Evolutionary conservation across 2,797 vertebrate species (phyloP).

Genomic region (Cossypha dichroa): DNA sequence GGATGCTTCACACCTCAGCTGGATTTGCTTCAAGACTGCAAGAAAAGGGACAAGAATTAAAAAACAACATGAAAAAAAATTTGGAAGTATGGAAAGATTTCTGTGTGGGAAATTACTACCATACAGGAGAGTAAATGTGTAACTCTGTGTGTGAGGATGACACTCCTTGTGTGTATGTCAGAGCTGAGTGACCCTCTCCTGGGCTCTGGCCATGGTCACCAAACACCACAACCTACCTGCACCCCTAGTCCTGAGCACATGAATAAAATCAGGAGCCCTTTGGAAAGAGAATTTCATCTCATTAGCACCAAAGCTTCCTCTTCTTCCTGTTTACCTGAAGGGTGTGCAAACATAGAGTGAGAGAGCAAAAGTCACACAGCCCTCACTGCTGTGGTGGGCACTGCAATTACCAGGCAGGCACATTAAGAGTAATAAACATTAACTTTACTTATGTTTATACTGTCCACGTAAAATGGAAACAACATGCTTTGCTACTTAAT

Average conservation of each 20-base stretch:
- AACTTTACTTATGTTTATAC: constrained; percentile 66
- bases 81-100: not conserved
- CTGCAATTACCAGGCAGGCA: constrained; percentile 41
- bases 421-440: constrained; percentile 77
- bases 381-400: not conserved
- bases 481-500: constrained; percentile 75
- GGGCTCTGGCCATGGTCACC: not conserved
- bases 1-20: not conserved
- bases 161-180: accelerated
- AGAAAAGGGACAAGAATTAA: not conserved
- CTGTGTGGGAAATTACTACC: not conserved
- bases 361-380: not conserved
- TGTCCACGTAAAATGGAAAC: constrained; percentile 66
- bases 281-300: not conserved
- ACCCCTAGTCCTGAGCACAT: not conserved
- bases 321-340: constrained; percentile 5
- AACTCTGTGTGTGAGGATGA: not conserved
- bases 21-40: not conserved
- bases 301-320: constrained; percentile 26
- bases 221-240: not conserved
- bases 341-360: not conserved
- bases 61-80: not conserved
- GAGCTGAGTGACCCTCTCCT: not conserved
- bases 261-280: not conserved
- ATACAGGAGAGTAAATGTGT: accelerated